phyloP scores from a whole-genome alignment of 92 coral and sea anemone species.

The Parazoanthus swiftii region DNA sequence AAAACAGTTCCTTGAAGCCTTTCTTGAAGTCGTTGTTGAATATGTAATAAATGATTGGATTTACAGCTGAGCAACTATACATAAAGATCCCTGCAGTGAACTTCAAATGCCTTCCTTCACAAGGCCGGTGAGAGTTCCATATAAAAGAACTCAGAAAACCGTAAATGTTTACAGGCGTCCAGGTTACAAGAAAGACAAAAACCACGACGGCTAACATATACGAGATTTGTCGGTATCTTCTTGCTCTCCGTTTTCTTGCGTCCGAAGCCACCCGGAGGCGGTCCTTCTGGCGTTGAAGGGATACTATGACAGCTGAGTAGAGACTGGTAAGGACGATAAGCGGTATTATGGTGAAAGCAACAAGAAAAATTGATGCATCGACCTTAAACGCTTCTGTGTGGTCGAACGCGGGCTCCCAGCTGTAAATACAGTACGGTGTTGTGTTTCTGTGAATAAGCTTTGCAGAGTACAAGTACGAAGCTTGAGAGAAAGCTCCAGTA shows the following conservation, averaged over 20 bases:
- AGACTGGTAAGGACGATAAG: background rate
- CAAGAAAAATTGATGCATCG: background rate
- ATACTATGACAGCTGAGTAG: background rate
- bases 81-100: background rate
- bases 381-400: background rate
- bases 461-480: too few relatives aligned
- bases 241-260: background rate
- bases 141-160: conserved; percentile 19
- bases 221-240: background rate
- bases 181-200: background rate
- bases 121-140: conserved; percentile 7
- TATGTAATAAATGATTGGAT: conserved; percentile 5
- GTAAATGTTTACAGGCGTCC: conserved; percentile 15
- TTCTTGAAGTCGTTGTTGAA: conserved; percentile 4
- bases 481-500: too few relatives aligned
- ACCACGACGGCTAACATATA: conserved; percentile 12
- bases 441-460: background rate
- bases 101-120: background rate
- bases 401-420: conserved; percentile 14
- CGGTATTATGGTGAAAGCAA: background rate
- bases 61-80: background rate
- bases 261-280: background rate
- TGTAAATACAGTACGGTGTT: background rate
- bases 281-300: conserved; percentile 16
- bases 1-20: conserved; percentile 11